These are phyloP conservation scores for Ricordea florida DNA, from an alignment of 92 coral and sea anemone species.

Conservation along the genomic window DNA sequence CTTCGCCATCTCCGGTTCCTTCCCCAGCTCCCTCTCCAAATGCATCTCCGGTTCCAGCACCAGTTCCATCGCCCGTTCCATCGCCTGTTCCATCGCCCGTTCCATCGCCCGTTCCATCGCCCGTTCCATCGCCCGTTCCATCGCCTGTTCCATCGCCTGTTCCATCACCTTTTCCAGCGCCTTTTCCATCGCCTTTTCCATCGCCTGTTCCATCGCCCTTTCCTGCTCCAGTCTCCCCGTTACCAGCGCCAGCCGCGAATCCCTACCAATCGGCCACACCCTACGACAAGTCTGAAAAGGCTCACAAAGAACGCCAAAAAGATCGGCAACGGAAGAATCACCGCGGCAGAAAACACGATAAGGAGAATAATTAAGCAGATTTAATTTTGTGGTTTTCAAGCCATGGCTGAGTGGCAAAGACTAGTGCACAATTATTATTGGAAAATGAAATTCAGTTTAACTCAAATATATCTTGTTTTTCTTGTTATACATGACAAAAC, in stretches of 20 bases:
- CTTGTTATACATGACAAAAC: too few species aligned
- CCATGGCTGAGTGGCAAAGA: too few species aligned
- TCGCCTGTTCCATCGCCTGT: neutral
- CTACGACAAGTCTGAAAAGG: neutral
- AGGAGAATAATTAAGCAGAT: neutral
- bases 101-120: conserved; percentile 12
- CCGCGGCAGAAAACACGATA: neutral
- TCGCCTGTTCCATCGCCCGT: conserved; percentile 2
- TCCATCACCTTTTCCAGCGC: neutral
- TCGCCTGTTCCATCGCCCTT: neutral
- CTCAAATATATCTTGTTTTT: too few species aligned
- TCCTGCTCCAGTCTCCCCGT: neutral
- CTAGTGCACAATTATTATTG: too few species aligned
- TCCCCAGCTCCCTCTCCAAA: conserved; percentile 2
- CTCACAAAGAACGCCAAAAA: neutral
- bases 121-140: neutral
- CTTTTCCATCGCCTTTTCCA: neutral
- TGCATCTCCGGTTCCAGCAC: neutral
- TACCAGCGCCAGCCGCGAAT: conserved; percentile 13
- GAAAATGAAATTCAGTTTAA: too few species aligned
- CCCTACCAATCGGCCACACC: conserved; percentile 5
- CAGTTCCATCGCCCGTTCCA: neutral
- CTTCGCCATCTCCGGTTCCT: neutral
- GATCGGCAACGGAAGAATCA: neutral
- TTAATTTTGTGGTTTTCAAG: too few species aligned